Percentiles rank a stretch among this genome's conserved stretches.
Conservation (phyloP, 2,113 vertebrate genomes). For the Rhombomys opimus region DNA sequence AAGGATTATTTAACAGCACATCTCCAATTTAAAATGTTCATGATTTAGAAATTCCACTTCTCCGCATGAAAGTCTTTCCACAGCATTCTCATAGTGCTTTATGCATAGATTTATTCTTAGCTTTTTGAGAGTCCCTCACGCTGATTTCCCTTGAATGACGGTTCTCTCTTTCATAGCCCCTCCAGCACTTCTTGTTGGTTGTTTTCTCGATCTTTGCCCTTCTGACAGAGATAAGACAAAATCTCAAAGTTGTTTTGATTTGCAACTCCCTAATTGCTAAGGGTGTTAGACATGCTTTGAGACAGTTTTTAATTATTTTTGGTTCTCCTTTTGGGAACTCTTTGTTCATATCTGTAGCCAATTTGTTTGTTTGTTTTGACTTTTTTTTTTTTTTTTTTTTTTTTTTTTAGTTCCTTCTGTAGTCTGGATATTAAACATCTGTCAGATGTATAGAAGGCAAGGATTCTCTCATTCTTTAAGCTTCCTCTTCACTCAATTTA, state of each 20-base stretch:
- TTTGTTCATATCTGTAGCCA: neutral
- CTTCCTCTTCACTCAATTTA: neutral
- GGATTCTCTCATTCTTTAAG: neutral
- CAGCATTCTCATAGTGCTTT: neutral
- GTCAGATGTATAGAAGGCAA: neutral
- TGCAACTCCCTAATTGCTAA: neutral
- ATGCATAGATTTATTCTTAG: neutral
- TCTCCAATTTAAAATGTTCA: conserved; percentile 4
- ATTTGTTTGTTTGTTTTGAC: neutral
- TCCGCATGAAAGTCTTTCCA: neutral
- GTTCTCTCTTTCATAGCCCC: neutral
- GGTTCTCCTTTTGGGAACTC: neutral
- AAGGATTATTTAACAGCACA: neutral
- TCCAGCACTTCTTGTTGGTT: neutral
- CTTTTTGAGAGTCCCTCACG: neutral
- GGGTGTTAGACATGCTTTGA: neutral
- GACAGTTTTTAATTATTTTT: neutral
- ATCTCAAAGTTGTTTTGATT: neutral
- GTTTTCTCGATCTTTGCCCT: neutral
- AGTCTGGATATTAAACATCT: neutral
- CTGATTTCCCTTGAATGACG: neutral
- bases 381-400: neutral
- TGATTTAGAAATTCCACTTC: neutral
- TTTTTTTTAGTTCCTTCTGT: neutral
- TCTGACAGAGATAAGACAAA: neutral